These are phyloP conservation scores for Corydoras sp. DNA, from an alignment of 2,113 vertebrate species.

Conservation along the genomic window DNA sequence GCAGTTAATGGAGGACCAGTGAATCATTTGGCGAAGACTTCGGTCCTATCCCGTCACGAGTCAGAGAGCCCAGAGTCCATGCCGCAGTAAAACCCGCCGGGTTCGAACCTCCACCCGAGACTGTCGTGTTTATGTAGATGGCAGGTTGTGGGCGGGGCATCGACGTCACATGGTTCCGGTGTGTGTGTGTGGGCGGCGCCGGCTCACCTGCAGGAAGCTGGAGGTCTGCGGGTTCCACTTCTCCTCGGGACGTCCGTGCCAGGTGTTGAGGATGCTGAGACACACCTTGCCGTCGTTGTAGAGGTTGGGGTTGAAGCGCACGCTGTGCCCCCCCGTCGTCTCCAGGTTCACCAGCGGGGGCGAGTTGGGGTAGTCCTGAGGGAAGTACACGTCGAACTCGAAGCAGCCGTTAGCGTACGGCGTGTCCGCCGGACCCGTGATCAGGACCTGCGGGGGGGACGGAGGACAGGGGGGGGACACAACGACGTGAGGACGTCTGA, in stretches of 20 bases:
- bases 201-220: constrained; percentile 94
- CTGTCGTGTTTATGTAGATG: too few relatives aligned
- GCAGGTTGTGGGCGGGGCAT: too few relatives aligned
- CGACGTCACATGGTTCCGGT: too few relatives aligned
- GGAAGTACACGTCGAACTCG: constrained; percentile 98
- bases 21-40: too few relatives aligned
- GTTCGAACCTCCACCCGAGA: too few relatives aligned
- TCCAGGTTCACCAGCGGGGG: constrained; percentile 97
- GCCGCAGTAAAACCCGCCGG: too few relatives aligned
- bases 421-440: constrained; percentile 95
- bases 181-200: too few relatives aligned
- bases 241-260: constrained; percentile 97
- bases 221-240: constrained; percentile 99
- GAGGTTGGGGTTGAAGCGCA: constrained; percentile 97
- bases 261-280: constrained; percentile 99
- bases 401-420: constrained; percentile 97
- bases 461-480: background rate
- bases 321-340: constrained; percentile 95
- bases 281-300: constrained; percentile 99
- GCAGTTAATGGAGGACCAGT: too few relatives aligned
- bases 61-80: too few relatives aligned
- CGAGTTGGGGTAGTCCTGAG: constrained; percentile 97
- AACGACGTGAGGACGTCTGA: too few relatives aligned
- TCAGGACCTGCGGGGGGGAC: constrained; percentile 76
- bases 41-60: too few relatives aligned